Conservation (phyloP, 1,140 invertebrate species). For the Drosophila tsacasi region DNA sequence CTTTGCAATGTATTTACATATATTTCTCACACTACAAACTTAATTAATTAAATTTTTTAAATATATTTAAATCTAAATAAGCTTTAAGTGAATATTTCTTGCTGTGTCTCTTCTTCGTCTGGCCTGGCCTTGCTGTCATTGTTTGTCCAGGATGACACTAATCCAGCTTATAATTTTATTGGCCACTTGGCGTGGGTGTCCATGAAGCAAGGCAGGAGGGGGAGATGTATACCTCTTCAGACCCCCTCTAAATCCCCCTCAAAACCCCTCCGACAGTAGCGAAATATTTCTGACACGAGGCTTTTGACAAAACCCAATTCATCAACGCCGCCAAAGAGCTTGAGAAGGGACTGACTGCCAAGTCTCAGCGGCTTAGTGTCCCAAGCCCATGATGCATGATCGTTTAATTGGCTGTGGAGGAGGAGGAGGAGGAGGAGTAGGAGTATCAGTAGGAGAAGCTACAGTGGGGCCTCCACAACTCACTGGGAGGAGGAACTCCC, state of each 20-base stretch:
- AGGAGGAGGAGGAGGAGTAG: neutral
- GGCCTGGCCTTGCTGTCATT: conserved; percentile 59
- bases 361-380: conserved; percentile 56
- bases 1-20: neutral
- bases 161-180: conserved; percentile 83
- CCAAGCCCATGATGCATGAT: conserved; percentile 51
- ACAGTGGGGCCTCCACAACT: conserved; percentile 47
- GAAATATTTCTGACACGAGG: conserved; percentile 60
- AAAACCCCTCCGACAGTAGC: conserved; percentile 44
- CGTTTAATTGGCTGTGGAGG: conserved; percentile 66
- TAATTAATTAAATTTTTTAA: neutral
- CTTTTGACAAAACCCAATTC: conserved; percentile 63
- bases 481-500: conserved; percentile 27
- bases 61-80: neutral
- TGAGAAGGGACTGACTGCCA: conserved; percentile 14
- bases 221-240: neutral
- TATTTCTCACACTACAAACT: neutral
- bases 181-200: conserved; percentile 50
- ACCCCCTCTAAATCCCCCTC: neutral
- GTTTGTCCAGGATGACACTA: conserved; percentile 76
- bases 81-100: neutral
- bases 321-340: conserved; percentile 51
- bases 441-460: neutral
- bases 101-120: neutral
- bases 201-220: neutral